phyloP scores from a whole-genome alignment of 1,140 invertebrate species.

The Hyphantria cunea region DNA sequence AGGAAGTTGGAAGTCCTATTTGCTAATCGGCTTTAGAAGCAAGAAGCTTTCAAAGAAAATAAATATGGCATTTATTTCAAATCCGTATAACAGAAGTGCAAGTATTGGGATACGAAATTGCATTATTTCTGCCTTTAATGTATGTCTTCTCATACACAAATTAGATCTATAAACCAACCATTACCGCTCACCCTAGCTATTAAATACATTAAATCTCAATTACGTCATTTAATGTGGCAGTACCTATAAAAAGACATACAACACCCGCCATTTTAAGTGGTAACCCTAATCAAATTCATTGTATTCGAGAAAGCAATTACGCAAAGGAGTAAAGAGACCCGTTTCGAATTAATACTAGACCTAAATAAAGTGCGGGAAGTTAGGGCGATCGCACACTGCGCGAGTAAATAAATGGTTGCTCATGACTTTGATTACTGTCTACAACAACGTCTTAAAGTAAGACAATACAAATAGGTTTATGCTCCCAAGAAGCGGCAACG shows the following conservation, averaged over 20 bases:
- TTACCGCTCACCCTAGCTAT: too few species aligned
- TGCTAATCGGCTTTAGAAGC: too few species aligned
- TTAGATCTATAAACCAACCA: too few species aligned
- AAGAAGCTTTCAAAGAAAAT: too few species aligned
- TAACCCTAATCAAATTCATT: constrained; percentile 13
- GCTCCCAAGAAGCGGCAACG: neutral
- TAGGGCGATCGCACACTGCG: constrained; percentile 2
- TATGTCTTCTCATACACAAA: too few species aligned
- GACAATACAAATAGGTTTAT: neutral
- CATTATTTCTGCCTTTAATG: too few species aligned
- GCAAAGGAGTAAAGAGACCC: neutral
- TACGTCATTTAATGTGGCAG: too few species aligned
- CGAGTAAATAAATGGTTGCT: constrained; percentile 15
- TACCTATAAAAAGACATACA: neutral
- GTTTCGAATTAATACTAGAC: constrained; percentile 8
- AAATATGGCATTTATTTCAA: too few species aligned
- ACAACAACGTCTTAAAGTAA: neutral
- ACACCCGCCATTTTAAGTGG: neutral
- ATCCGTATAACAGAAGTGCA: too few species aligned
- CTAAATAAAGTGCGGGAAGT: constrained; percentile 13
- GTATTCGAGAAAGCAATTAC: constrained; percentile 20
- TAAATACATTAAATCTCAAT: too few species aligned
- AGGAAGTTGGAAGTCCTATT: too few species aligned
- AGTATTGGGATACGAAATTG: too few species aligned
- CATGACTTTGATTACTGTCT: constrained; percentile 11